Evolutionary conservation across 2,113 vertebrate genomes (phyloP), one percentile per base, ranked within the genome.

Genomic region (Dryoscopus gambensis): DNA sequence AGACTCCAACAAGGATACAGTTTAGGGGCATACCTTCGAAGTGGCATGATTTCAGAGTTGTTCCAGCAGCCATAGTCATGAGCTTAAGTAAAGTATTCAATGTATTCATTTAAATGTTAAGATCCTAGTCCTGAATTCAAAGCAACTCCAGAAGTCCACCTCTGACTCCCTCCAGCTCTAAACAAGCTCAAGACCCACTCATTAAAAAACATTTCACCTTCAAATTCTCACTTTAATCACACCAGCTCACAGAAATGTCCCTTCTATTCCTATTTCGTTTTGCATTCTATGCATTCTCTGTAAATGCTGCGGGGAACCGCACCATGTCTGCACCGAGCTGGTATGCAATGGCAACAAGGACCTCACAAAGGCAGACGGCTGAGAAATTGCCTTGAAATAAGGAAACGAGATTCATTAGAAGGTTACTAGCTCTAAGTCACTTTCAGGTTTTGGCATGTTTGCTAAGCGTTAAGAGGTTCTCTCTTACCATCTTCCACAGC

Each of bases 261-360:
- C 40, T 75, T 37, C 25, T 73, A 14, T 15, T 90, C 27, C 47
- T 60, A 7, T 35, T 52, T 22, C 33, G 39, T 5, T 87, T 44
- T 39, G 23, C 53, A 64, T 20, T 70, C 67, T 19, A 6, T 4
- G 20, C 11, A 39, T 18, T 49, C 25, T 27, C 31, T 19, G 4
- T 3, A 20, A 2, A 0, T 6, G 7, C 62, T 44, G 46, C 7
- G 6, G 40, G 24, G 39, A 93, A 55, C 8, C 25, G 37, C 8
- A 59, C 21, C 15, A 28, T n/a, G 13, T 14, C 39, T 44, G 15
- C 16, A 84, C 14, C 0, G 0, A 52, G 57, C 22, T 12, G 12
- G 19, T 24, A 59, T 9, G 21, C 60, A 59, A n/a, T 11, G 11
- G 55, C 39, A 87, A 50, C 24, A 2, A 3, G 39, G 60, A 46